Percentiles rank a stretch among this genome's conserved stretches.
Conservation (phyloP, 2,113 vertebrate genomes). For the Xenus cinereus region DNA sequence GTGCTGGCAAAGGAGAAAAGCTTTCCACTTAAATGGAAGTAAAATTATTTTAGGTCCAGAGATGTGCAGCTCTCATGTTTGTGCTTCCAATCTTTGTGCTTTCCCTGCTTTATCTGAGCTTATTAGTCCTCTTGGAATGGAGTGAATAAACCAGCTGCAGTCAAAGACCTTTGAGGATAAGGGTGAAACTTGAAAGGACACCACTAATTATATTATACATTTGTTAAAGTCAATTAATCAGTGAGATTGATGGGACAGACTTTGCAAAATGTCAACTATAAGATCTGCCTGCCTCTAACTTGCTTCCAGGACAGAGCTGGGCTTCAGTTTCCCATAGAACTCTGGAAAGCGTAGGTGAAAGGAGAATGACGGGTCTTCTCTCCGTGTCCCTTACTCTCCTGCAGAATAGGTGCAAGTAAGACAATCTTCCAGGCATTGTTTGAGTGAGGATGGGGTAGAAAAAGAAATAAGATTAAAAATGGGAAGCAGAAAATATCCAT, state of each 20-base stretch:
- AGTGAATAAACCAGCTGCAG: not conserved
- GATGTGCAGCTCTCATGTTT: not conserved
- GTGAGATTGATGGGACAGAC: not conserved
- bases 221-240: not conserved
- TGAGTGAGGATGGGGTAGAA: not conserved
- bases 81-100: not conserved
- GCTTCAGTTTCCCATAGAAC: not conserved
- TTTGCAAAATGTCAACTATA: not conserved
- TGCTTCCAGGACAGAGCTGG: not conserved
- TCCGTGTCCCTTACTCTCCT: not conserved
- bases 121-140: not conserved
- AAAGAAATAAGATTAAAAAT: not conserved
- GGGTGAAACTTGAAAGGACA: not conserved
- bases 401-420: not conserved
- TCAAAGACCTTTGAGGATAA: not conserved
- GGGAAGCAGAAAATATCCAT: not conserved
- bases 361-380: not conserved
- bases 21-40: not conserved
- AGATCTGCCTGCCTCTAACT: not conserved
- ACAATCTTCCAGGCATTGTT: not conserved
- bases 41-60: not conserved
- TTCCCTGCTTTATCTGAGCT: not conserved
- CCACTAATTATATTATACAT: not conserved
- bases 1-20: not conserved
- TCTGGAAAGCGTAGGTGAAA: not conserved